Evolutionary conservation across 2,888 invertebrate genomes (phyloP), one percentile per base, ranked within the genome.

Genomic region (Nebria brevicollis): DNA sequence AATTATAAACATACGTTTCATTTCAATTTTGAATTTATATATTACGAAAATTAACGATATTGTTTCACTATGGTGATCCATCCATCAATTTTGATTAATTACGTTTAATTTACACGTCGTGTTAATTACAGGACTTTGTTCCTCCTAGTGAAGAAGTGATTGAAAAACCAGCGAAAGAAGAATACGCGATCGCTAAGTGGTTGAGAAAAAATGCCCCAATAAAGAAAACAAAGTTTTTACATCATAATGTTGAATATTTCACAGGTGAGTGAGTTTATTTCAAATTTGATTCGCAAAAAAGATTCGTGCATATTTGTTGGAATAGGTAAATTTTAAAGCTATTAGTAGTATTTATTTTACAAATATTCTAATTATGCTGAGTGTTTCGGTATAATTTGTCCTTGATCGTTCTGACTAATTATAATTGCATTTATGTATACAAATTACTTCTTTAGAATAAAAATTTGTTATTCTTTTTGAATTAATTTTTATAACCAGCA

Each of bases 201-300:
- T 91, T 99, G 85, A 94, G 97, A 78, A 96, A 96, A 84, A 97
- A 98, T 90, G 94, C 98, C 34, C 97, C 96, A 64, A 95, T 95
- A 2, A 98, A 98, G 90, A 97, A 96, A 88, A 98, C 98, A 0
- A 98, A 98, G 89, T 97, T 99, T 88, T 92, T 98, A 76, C 97
- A 96, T 87, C 98, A 99, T 89, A 95, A 97, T 89, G 98, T 99
- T 11, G 97, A 98, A 88, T 99, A 98, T 90, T 99, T 99, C 87
- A 97, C 97, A 84, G 97, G 97, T 93, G 90, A 87, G 86, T 85
- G 65, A 8, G 4, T 42, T 15, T 43, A 43, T 25, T 7, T 64
- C 13, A 20, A 20, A 25, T 75, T 70, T 4, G 8, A 25, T n/a
- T n/a, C 2, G 7, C n/a, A 8, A 5, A 68, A 13, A 13, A 10